A percentile compares a stretch with the other conserved stretches of the same genome.
phyloP scores from a whole-genome alignment of 2,888 invertebrate genomes.

The Abrostola tripartita region DNA sequence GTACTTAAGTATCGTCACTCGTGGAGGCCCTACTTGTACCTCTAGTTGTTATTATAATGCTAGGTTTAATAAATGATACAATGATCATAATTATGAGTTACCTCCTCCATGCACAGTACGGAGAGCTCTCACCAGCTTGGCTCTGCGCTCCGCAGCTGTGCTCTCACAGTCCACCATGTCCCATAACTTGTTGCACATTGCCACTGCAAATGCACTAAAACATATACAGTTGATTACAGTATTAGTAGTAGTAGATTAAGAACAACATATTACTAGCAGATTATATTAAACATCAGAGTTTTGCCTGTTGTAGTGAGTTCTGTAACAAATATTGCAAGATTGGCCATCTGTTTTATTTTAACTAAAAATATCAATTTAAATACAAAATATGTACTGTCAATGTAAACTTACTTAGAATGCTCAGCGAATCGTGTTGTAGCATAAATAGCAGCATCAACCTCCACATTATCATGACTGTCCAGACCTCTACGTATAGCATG shows the following conservation, averaged over 20 bases:
- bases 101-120: slow-evolving; percentile 97
- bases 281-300: too few relatives aligned
- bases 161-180: slow-evolving; percentile 98
- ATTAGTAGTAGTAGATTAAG: too few relatives aligned
- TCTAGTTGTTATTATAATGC: background rate
- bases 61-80: too few relatives aligned
- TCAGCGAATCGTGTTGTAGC: slow-evolving; percentile 98
- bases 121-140: slow-evolving; percentile 96
- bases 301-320: too few relatives aligned
- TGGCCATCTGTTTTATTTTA: too few relatives aligned
- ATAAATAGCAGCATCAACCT: slow-evolving; percentile 98
- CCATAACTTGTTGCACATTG: slow-evolving; percentile 98
- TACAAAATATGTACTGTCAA: too few relatives aligned
- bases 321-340: too few relatives aligned
- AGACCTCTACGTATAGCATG: slow-evolving; percentile 97
- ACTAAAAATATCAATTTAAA: too few relatives aligned
- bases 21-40: too few relatives aligned
- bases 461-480: slow-evolving; percentile 98
- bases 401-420: slow-evolving; percentile 92
- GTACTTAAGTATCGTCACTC: too few relatives aligned
- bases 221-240: background rate
- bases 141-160: slow-evolving; percentile 96
- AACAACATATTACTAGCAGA: background rate
- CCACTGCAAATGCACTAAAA: slow-evolving; percentile 96
- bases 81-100: slow-evolving; percentile 44